phyloP scores from a whole-genome alignment of 2,888 invertebrate species.

The Clanis bilineata region DNA sequence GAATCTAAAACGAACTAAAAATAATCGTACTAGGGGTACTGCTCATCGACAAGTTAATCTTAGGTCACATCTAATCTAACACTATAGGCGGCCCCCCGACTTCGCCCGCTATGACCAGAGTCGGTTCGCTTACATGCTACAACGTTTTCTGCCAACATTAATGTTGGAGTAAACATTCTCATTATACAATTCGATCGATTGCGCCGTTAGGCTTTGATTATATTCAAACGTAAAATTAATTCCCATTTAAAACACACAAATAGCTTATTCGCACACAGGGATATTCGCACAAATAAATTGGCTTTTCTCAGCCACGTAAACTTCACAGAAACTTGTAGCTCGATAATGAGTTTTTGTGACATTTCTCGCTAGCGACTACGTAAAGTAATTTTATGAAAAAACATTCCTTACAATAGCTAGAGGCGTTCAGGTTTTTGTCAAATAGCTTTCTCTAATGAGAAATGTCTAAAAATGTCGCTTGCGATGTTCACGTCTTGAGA shows the following conservation, averaged over 20 bases:
- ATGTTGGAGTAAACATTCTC: background rate
- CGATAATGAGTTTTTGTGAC: no score
- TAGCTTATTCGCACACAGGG: background rate
- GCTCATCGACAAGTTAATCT: slow-evolving; percentile 30
- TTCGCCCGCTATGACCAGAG: slow-evolving; percentile 65
- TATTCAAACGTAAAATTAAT: background rate
- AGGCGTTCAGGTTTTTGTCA: no score
- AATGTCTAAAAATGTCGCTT: no score
- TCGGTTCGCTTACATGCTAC: slow-evolving; percentile 55
- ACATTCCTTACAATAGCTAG: no score
- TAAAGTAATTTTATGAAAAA: no score
- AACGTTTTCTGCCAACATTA: background rate
- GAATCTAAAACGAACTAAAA: no score
- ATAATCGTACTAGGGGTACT: no score
- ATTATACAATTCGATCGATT: slow-evolving; percentile 1
- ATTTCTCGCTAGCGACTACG: no score
- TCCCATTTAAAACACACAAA: background rate
- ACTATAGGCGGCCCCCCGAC: slow-evolving; percentile 78
- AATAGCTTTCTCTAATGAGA: no score
- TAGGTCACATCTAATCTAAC: slow-evolving; percentile 49
- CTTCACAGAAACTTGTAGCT: background rate
- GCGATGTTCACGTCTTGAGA: no score
- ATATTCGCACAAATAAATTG: background rate
- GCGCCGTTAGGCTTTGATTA: slow-evolving; percentile 10
- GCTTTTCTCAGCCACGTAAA: background rate